These are phyloP conservation scores for Ivindomyrus marchei DNA, from an alignment of 2,113 vertebrate species.

Conservation along the genomic window DNA sequence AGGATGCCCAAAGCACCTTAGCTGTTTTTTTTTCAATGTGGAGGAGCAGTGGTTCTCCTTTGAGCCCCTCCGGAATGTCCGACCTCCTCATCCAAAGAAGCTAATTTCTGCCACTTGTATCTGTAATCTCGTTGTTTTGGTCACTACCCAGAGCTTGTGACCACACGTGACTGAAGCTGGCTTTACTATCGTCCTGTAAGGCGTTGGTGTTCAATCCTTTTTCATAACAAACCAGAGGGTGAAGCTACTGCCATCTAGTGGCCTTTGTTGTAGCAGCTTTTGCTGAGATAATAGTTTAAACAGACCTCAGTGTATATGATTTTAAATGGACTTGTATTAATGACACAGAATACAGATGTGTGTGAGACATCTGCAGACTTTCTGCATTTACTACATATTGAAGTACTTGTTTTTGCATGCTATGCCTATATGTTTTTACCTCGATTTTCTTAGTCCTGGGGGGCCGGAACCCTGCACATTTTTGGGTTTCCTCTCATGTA, in stretches of 20 bases:
- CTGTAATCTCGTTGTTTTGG: neutral
- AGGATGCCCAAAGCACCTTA: neutral
- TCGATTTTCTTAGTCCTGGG: neutral
- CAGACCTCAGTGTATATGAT: neutral
- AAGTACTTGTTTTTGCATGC: neutral
- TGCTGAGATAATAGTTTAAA: neutral
- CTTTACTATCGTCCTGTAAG: neutral
- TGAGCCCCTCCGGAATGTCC: neutral
- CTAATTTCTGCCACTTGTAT: neutral
- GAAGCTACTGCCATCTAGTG: slow-evolving; percentile 2
- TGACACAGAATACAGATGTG: neutral
- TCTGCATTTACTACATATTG: neutral
- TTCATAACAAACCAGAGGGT: neutral
- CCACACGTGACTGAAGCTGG: neutral
- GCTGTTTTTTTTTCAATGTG: neutral
- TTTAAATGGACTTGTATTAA: neutral
- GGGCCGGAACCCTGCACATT: no score
- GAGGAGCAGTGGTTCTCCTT: neutral
- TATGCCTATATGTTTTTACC: neutral
- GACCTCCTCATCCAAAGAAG: neutral
- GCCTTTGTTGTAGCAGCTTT: neutral
- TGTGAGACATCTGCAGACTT: neutral
- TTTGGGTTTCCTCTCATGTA: no score
- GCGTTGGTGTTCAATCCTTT: neutral
- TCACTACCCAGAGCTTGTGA: neutral